Conservation (phyloP, 2,797 vertebrate species). For the Luscinia megarhynchos region DNA sequence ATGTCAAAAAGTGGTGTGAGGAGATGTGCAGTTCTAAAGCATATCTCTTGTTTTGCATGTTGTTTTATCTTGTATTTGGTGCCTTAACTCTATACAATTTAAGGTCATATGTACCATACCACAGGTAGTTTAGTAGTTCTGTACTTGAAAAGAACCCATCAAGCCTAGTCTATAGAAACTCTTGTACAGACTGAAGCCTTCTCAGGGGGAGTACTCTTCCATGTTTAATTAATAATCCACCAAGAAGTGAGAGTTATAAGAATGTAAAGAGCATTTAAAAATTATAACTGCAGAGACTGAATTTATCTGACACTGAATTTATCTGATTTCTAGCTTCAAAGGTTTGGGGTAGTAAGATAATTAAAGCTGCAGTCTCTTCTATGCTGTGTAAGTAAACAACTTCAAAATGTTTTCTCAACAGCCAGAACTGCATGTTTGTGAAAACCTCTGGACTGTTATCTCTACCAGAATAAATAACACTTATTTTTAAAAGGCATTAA, state of each 20-base stretch:
- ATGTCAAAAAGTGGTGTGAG: background rate
- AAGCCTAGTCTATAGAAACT: background rate
- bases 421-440: background rate
- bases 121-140: background rate
- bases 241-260: background rate
- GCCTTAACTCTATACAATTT: slow-evolving; percentile 50
- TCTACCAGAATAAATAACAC: background rate
- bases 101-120: background rate
- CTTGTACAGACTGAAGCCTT: slow-evolving; percentile 19
- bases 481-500: background rate
- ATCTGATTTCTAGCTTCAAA: background rate
- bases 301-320: background rate
- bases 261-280: slow-evolving; percentile 2
- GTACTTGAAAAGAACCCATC: slow-evolving; percentile 13
- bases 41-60: background rate
- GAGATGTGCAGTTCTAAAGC: background rate
- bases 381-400: background rate
- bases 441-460: slow-evolving; percentile 21
- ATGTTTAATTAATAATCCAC: slow-evolving; percentile 3
- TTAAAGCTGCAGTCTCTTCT: background rate
- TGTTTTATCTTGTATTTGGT: slow-evolving; percentile 33
- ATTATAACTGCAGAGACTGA: background rate
- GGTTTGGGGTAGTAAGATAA: background rate
- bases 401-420: background rate
- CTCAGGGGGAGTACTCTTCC: background rate